Evolutionary conservation across 2,888 invertebrate species (phyloP), one percentile per base, ranked within the genome.

Genomic region (Cyaniris semiargus): DNA sequence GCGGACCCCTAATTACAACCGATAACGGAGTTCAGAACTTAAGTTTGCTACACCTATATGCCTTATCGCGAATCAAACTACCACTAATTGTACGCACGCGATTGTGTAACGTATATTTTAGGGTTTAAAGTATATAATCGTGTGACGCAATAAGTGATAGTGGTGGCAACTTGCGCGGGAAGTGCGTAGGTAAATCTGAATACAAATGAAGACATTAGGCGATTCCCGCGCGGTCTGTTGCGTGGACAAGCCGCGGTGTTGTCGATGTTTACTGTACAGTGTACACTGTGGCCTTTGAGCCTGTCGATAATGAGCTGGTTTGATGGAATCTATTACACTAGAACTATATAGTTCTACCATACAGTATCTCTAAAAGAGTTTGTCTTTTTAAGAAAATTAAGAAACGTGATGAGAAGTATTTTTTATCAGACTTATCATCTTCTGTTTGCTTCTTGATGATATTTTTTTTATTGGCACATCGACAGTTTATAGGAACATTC

Each of bases 121-220:
- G 23, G 21, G 23, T 0, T 53, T 31, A 66, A 66, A 31, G 66
- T 66, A 2, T 7, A 6, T 18, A 27, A 27, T 66, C 27, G 66
- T 15, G 27, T 66, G 66, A 6, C 7, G 10, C 0, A 1, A n/a
- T 72, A 78, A 38, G 48, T 71, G 78, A 7, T 70, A 70, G 60
- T 77, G 21, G 78, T 75, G 3, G 38, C 21, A n/a, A 31, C 48
- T 80, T 78, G 79, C 79, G 80, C 81, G 81, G 80, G 86, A 86
- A 87, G 86, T 85, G 85, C 84, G 87, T 84, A 84, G 85, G 87
- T 86, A 86, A 89, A 91, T 91, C 91, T 89, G 91, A 90, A 92
- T 91, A 90, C 90, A 89, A 90, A 91, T 92, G 89, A 89, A 91
- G 88, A 89, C 87, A 91, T 92, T 90, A 90, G 86, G 82, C 82